phyloP scores from a whole-genome alignment of 2,888 invertebrate genomes.

The Anodontia alba region DNA sequence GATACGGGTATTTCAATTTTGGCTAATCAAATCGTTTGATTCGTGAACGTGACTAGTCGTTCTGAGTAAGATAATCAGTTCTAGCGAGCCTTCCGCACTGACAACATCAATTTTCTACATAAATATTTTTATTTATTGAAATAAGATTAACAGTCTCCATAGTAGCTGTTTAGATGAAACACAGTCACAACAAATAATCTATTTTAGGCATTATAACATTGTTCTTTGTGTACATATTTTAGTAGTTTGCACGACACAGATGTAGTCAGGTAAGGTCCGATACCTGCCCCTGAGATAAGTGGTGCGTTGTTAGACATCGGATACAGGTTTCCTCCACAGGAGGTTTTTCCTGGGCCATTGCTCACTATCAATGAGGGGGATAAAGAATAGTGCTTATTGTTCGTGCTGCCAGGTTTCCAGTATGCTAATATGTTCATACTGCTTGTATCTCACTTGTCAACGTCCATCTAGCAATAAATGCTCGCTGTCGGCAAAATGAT shows the following conservation, averaged over 20 bases:
- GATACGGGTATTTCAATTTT: not conserved
- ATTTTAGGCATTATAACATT: too few species aligned
- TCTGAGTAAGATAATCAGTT: not conserved
- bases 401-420: not conserved
- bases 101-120: not conserved
- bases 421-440: not conserved
- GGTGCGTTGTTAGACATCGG: not conserved
- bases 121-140: not conserved
- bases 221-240: not conserved
- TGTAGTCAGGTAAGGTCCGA: not conserved
- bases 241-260: not conserved
- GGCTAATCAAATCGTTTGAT: constrained; percentile 1
- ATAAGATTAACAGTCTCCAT: too few species aligned
- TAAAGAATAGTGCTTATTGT: not conserved
- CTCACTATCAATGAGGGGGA: too few species aligned
- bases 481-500: not conserved
- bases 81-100: not conserved
- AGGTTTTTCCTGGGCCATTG: not conserved
- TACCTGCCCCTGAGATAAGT: not conserved
- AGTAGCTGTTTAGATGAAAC: too few species aligned
- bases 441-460: not conserved
- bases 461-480: too few species aligned
- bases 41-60: not conserved
- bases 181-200: too few species aligned
- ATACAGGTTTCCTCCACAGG: not conserved